Conservation (phyloP, 1,140 invertebrate species). For the Danaus plexippus region DNA sequence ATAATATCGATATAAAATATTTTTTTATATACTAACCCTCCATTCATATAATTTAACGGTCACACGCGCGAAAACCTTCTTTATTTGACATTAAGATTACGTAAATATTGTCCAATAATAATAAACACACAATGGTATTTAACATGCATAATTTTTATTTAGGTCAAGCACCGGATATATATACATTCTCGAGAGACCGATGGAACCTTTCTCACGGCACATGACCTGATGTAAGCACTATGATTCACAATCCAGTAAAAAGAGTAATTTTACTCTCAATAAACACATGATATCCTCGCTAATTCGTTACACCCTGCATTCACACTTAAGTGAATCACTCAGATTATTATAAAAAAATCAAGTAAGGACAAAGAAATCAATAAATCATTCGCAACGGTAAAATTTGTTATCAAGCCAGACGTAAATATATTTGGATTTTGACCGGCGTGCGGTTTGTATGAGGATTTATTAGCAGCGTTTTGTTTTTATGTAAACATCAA, state of each 20-base stretch:
- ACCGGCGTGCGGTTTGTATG: too few species aligned
- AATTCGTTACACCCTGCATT: constrained; percentile 21
- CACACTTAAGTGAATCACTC: constrained; percentile 16
- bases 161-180: constrained; percentile 38
- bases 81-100: constrained; percentile 9
- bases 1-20: constrained; percentile 1
- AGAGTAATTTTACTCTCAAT: constrained; percentile 28
- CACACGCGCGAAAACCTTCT: constrained; percentile 2
- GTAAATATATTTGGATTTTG: too few species aligned
- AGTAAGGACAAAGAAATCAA: constrained; percentile 12
- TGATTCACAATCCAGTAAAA: constrained; percentile 35
- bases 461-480: too few species aligned
- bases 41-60: background rate
- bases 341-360: constrained; percentile 14
- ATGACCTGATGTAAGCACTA: constrained; percentile 34
- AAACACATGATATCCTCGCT: constrained; percentile 12
- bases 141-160: constrained; percentile 26
- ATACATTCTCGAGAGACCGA: constrained; percentile 36
- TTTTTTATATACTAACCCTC: background rate
- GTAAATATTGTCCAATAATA: constrained; percentile 5
- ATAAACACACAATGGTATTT: constrained; percentile 14
- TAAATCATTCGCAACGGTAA: constrained; percentile 13
- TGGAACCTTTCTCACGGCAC: constrained; percentile 37
- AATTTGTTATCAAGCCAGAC: background rate
- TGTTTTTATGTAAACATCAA: too few species aligned